phyloP scores from a whole-genome alignment of 2,113 vertebrate genomes.

The Nibea coibor region DNA sequence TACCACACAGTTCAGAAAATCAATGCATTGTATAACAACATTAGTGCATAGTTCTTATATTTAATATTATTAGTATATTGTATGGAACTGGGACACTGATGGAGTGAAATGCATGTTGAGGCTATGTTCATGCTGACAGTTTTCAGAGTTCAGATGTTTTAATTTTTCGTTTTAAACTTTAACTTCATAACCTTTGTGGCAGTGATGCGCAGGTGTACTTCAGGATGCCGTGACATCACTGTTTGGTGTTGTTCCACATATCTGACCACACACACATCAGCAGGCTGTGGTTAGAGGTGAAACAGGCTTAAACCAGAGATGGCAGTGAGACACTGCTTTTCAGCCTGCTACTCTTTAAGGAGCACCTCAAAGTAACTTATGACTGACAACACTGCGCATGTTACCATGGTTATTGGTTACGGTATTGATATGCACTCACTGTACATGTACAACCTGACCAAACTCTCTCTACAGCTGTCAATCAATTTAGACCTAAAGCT shows the following conservation, averaged over 20 bases:
- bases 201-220: slow-evolving; percentile 10
- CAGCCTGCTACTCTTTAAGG: not conserved
- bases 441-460: slow-evolving; percentile 5
- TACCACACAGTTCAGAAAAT: not conserved
- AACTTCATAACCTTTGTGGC: not conserved
- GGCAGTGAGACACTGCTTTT: slow-evolving; percentile 28
- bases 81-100: slow-evolving; percentile 17
- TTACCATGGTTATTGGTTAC: slow-evolving; percentile 11
- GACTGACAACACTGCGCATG: slow-evolving; percentile 1
- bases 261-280: slow-evolving; percentile 6
- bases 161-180: not conserved
- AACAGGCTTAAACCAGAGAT: not conserved
- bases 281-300: not conserved
- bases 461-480: slow-evolving; percentile 40
- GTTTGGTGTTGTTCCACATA: not conserved
- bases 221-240: not conserved
- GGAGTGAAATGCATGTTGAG: not conserved
- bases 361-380: slow-evolving; percentile 18
- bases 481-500: slow-evolving; percentile 45
- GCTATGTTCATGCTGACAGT: not conserved
- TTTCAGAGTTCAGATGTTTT: not conserved
- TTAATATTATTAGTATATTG: not conserved
- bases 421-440: slow-evolving; percentile 2
- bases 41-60: not conserved
- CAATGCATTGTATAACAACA: not conserved